phyloP scores from a whole-genome alignment of 2,113 vertebrate species.

The Amblyornis subalaris region DNA sequence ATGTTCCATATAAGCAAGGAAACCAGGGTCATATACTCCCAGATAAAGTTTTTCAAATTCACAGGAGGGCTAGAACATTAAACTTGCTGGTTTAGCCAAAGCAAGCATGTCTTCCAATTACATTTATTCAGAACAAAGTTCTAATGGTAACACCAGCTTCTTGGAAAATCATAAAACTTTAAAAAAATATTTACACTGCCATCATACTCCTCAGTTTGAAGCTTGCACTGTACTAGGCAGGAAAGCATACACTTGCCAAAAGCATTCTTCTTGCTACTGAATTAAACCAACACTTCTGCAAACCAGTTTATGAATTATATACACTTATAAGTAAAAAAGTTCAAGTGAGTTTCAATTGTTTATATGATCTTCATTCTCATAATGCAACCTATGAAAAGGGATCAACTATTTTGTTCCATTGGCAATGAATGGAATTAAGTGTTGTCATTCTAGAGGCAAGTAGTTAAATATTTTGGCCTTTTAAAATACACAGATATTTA shows the following conservation, averaged over 20 bases:
- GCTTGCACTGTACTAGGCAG: not conserved
- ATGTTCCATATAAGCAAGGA: not conserved
- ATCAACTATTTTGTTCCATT: not conserved
- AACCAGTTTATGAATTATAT: not conserved
- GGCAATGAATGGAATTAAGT: not conserved
- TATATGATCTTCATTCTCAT: not conserved
- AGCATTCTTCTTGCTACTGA: not conserved
- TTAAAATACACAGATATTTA: not conserved
- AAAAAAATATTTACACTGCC: not conserved
- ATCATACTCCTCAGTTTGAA: not conserved
- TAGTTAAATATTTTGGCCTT: not conserved
- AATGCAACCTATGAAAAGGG: not conserved
- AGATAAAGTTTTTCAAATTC: not conserved
- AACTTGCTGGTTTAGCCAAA: not conserved
- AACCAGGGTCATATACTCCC: not conserved
- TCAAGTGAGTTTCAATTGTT: not conserved
- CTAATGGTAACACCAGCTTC: not conserved
- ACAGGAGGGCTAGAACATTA: not conserved
- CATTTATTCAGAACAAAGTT: not conserved
- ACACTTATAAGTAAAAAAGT: not conserved
- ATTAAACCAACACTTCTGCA: not conserved
- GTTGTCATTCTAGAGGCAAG: not conserved
- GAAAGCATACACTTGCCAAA: not conserved
- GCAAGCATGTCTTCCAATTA: not conserved
- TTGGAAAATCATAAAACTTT: not conserved